Evolutionary conservation across 2,888 invertebrate species (phyloP).

Genomic region (Sepioteuthis lessoniana): DNA sequence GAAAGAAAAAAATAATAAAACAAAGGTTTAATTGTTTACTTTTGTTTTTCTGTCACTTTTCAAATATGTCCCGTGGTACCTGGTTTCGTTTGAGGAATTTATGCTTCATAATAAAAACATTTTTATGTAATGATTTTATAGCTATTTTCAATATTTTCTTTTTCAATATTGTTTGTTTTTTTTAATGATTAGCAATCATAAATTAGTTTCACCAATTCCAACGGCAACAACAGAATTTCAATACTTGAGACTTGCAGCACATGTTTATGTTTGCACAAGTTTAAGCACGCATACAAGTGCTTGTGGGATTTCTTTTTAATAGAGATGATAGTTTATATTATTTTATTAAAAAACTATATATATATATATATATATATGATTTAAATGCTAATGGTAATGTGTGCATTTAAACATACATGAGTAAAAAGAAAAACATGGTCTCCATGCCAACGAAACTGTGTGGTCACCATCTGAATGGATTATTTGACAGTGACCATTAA

Average conservation of each 20-base stretch:
- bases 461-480: neutral
- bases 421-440: neutral
- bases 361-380: neutral
- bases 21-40: no score
- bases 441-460: constrained; percentile 8
- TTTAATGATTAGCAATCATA: neutral
- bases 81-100: neutral
- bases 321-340: constrained; percentile 15
- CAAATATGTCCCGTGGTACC: neutral
- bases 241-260: constrained; percentile 6
- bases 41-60: neutral
- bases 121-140: neutral
- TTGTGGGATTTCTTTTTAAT: neutral
- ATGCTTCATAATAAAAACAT: neutral
- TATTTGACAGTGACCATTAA: neutral
- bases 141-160: neutral
- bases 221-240: neutral
- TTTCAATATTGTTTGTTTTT: neutral
- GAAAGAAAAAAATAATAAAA: no score
- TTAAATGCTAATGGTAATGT: neutral
- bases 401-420: neutral
- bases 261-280: neutral
- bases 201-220: neutral
- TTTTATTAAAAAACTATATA: constrained; percentile 3
- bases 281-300: neutral